Percentiles rank a stretch among this genome's conserved stretches.
Evolutionary conservation across 2,113 vertebrate species (phyloP).

Genomic region (Callipepla squamata): DNA sequence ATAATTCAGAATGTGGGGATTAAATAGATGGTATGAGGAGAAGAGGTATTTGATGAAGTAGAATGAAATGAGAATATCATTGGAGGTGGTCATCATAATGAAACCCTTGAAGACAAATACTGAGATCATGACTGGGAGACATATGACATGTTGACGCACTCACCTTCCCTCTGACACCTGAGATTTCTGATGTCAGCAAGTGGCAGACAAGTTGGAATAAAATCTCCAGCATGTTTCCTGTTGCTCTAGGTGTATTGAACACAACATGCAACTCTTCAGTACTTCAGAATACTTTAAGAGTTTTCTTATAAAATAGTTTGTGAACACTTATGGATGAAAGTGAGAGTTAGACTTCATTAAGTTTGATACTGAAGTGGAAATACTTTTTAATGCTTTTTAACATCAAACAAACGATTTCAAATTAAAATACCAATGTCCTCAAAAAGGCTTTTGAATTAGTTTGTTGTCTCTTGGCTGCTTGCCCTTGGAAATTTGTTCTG

Average conservation of each 20-base stretch:
- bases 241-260: not conserved
- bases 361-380: not conserved
- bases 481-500: not conserved
- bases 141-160: fast-evolving
- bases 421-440: not conserved
- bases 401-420: not conserved
- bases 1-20: fast-evolving
- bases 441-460: not conserved
- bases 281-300: not conserved
- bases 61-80: not conserved
- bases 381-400: not conserved
- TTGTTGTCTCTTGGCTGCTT: not conserved
- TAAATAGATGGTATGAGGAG: not conserved
- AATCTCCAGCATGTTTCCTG: not conserved
- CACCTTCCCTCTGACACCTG: not conserved
- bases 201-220: not conserved
- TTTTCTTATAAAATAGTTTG: not conserved
- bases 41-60: not conserved
- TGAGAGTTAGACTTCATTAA: not conserved
- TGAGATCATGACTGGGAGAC: not conserved
- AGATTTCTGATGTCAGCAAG: not conserved
- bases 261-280: not conserved
- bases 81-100: not conserved
- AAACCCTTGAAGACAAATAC: not conserved
- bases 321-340: not conserved